Conservation (phyloP, 2,797 vertebrate genomes). For the Phaenicophaeus curvirostris region DNA sequence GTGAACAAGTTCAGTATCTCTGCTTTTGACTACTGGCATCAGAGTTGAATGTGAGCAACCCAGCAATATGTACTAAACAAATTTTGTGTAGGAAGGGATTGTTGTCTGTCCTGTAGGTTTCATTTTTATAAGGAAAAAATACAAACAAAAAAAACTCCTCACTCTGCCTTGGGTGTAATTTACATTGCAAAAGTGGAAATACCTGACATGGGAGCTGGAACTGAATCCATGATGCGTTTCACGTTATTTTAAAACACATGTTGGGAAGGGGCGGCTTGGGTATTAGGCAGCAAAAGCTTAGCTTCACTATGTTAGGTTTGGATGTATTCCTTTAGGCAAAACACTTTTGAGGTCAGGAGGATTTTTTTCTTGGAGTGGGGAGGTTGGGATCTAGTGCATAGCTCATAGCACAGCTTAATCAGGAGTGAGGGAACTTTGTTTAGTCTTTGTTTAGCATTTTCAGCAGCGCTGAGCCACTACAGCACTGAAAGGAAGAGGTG, state of each 20-base stretch:
- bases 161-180: background rate
- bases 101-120: constrained; percentile 26
- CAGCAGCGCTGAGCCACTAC: background rate
- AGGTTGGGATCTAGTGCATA: background rate
- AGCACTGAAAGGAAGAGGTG: background rate
- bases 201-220: constrained; percentile 25
- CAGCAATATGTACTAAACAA: background rate
- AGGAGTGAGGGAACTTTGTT: background rate
- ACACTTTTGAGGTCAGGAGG: background rate
- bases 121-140: constrained; percentile 29
- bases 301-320: background rate
- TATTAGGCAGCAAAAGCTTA: background rate
- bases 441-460: constrained; percentile 11
- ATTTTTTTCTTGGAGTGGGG: background rate
- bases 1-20: constrained; percentile 52
- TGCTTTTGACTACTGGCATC: constrained; percentile 38
- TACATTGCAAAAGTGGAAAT: constrained; percentile 31
- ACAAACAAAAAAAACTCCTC: background rate
- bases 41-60: constrained; percentile 55
- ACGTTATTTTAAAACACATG: background rate
- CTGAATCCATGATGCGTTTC: background rate
- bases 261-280: background rate
- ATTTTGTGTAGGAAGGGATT: constrained; percentile 30
- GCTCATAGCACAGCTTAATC: background rate
- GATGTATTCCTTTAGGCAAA: background rate